Conservation (phyloP, 2,888 invertebrate genomes). For the Arge pagana region DNA sequence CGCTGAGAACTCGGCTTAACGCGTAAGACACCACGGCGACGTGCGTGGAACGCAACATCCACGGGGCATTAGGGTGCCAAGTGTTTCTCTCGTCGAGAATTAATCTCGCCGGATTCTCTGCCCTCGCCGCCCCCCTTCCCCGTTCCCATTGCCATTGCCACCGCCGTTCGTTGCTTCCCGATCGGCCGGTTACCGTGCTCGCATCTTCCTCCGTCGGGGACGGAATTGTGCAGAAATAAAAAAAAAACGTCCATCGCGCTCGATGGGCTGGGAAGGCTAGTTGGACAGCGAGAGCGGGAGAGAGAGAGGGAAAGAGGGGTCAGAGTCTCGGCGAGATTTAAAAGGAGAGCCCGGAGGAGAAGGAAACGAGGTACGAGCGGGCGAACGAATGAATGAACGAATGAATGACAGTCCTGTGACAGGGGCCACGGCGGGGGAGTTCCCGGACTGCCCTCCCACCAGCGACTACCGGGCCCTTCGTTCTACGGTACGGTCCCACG, state of each 20-base stretch:
- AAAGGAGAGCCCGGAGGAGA: too few species aligned
- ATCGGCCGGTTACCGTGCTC: not conserved
- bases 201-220: not conserved
- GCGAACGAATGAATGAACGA: slow-evolving; percentile 18
- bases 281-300: not conserved
- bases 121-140: too few species aligned
- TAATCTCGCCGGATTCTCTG: slow-evolving; percentile 23
- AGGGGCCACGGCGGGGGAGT: slow-evolving; percentile 50
- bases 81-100: slow-evolving; percentile 25
- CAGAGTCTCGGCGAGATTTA: too few species aligned
- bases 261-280: not conserved
- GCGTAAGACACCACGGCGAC: slow-evolving; percentile 28
- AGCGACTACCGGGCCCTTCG: slow-evolving; percentile 45
- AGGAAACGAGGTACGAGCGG: not conserved
- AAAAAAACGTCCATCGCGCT: not conserved
- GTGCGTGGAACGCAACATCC: slow-evolving; percentile 23
- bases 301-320: slow-evolving; percentile 9
- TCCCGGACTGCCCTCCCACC: slow-evolving; percentile 50
- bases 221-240: not conserved
- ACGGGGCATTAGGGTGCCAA: slow-evolving; percentile 34
- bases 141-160: too few species aligned
- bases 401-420: slow-evolving; percentile 14
- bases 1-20: slow-evolving; percentile 44
- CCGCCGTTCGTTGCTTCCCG: too few species aligned
- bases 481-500: slow-evolving; percentile 49